Base-by-base conservation (phyloP, 2,888 invertebrate species). In the Bhutanitis thaidina region DNA sequence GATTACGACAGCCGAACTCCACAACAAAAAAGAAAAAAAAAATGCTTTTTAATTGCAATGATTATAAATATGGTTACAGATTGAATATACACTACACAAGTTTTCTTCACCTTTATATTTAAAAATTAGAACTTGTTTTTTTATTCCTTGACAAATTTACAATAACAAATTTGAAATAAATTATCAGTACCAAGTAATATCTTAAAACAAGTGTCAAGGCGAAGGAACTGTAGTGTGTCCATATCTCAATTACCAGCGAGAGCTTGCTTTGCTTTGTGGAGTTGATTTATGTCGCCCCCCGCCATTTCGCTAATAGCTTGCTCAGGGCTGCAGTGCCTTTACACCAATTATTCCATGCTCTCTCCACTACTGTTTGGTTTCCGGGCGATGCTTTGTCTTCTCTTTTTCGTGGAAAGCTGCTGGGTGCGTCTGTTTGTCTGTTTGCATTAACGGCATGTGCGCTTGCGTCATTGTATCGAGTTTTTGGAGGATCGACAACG, bases 351-450 rank as follows among this genome's bases (percentile, higher is more conserved):
- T 37, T 29, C 27, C 38, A 34, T 7, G 14, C 38, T 29, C 30
- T 46, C 41, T 30, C 53, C 62, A 72, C 72, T 74, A 71, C 74
- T 67, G 76, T 67, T 61, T 61, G 67, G 73, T 79, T 79, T 80
- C 79, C 80, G 79, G 77, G 61, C 76, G 60, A 53, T 54, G 40
- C 57, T 59, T 62, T 65, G 68, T 72, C 60, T 67, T 61, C 58
- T 57, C 54, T 45, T 52, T 57, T 79, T 79, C 78, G 69, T 53
- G 64, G 80, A 79, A 79, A 62, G 61, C 64, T 58, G 63, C 58
- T 59, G 61, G 65, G 53, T 48, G 53, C 36, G 44, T 39, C 27
- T 37, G 43, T 43, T 43, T 34, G 30, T 39, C 32, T 32, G 34
- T 34, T 34, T 43, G 39, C 32, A 44, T 34, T 34, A 38, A 27